Conservation (phyloP, 2,113 vertebrate species). For the Antennarius striatus region DNA sequence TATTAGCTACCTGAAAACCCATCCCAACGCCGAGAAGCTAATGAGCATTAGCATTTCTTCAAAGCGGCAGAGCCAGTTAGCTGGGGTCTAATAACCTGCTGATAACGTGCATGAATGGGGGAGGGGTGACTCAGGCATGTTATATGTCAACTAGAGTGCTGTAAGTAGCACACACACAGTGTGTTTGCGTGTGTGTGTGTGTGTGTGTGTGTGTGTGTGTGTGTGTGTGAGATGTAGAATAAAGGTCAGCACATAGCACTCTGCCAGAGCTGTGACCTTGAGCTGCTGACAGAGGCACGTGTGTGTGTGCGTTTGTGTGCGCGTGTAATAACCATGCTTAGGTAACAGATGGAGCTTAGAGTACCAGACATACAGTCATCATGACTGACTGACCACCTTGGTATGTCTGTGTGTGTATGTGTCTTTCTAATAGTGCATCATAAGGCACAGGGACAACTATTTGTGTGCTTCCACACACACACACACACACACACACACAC, state of each 20-base stretch:
- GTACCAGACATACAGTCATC: slow-evolving; percentile 76
- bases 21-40: too few relatives aligned
- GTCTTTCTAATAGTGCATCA: slow-evolving; percentile 67
- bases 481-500: slow-evolving; percentile 12
- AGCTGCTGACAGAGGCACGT: slow-evolving; percentile 62
- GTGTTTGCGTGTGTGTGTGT: too few relatives aligned
- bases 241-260: slow-evolving; percentile 73
- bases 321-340: slow-evolving; percentile 76
- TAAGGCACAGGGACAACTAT: slow-evolving; percentile 38
- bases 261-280: slow-evolving; percentile 72
- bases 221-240: slow-evolving; percentile 62
- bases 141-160: slow-evolving; percentile 69
- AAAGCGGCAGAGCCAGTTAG: slow-evolving; percentile 9
- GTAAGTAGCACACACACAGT: slow-evolving; percentile 59
- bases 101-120: slow-evolving; percentile 41
- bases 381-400: slow-evolving; percentile 69
- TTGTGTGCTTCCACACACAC: slow-evolving; percentile 8
- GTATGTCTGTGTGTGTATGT: slow-evolving; percentile 15
- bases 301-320: background rate
- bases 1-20: too few relatives aligned
- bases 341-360: slow-evolving; percentile 77
- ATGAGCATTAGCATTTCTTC: too few relatives aligned
- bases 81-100: slow-evolving; percentile 36
- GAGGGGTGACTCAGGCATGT: slow-evolving; percentile 60
- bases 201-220: slow-evolving; percentile 31